phyloP scores from a whole-genome alignment of 2,888 invertebrate species.

The Dolichomitus sp. region DNA sequence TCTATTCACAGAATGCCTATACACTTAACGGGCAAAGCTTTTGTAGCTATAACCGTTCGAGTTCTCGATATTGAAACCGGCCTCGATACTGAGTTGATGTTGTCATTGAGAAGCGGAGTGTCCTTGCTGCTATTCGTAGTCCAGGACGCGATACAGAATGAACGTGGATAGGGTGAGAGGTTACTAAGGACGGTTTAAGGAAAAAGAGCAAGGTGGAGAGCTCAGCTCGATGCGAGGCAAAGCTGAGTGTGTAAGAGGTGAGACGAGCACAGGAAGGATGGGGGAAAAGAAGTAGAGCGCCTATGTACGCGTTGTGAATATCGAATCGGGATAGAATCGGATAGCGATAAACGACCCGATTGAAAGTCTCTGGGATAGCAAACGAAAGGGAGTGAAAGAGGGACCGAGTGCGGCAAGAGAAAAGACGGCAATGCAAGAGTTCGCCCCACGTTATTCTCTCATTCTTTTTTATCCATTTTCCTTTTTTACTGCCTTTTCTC shows the following conservation, averaged over 20 bases:
- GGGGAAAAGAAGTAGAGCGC: conserved; percentile 51
- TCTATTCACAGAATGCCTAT: conserved; percentile 59
- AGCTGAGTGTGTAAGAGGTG: conserved; percentile 26
- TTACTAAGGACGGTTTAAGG: conserved; percentile 28
- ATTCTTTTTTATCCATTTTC: conserved; percentile 47
- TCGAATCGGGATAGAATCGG: conserved; percentile 79
- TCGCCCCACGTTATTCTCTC: conserved; percentile 58
- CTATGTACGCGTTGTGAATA: conserved; percentile 79
- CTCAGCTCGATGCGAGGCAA: conserved; percentile 24
- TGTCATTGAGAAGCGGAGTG: conserved; percentile 36
- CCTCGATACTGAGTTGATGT: conserved; percentile 26
- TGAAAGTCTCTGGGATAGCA: conserved; percentile 74
- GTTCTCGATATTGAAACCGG: conserved; percentile 39
- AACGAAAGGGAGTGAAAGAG: conserved; percentile 47
- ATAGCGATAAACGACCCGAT: conserved; percentile 81
- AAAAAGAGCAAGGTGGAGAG: conserved; percentile 39
- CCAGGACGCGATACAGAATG: conserved; percentile 16
- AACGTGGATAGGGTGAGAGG: conserved; percentile 36
- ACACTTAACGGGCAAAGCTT: conserved; percentile 49
- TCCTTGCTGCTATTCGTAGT: conserved; percentile 32
- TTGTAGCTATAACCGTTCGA: conserved; percentile 11
- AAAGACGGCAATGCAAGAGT: conserved; percentile 48
- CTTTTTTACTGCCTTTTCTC: conserved; percentile 24
- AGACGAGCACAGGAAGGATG: conserved; percentile 62
- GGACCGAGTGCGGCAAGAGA: conserved; percentile 47